Evolutionary conservation across 2,113 vertebrate genomes (phyloP), one percentile per base, ranked within the genome.

Genomic region (Sphyrna mokarran): DNA sequence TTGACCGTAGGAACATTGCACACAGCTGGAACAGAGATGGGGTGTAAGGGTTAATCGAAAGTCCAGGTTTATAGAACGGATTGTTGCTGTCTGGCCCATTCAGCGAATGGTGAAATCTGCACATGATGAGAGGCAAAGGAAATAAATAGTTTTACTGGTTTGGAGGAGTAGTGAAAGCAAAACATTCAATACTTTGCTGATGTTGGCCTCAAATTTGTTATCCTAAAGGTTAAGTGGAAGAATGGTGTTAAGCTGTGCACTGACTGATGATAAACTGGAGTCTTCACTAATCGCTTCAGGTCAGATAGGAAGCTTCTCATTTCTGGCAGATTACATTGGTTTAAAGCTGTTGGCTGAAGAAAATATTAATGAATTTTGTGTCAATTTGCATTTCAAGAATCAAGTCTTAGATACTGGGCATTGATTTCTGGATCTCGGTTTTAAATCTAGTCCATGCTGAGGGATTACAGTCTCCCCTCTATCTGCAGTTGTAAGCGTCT

Each of bases 21-120:
- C 95, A 97, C 98, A 99, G 96, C 97, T 98, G 96, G 96, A 96
- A 96, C 80, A 96, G n/a, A 96, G 48, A 96, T 70, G 95, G 83
- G 54, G 16, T n/a, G 23, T 29, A 33, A 95, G 20, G 11, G 69
- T 95, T 72, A 70, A 37, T 69, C 20, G 9, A 33, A 66, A 22
- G 40, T 69, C 18, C 63, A 94, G 69, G 5, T n/a, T 9, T 63
- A 23, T 29, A 94, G 22, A 18, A 3, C 40, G 14, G 3, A 93
- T 37, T 69, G 63, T 26, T 70, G 40, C 23, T 43, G 40, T 48
- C 2, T 10, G 66, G 37, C 48, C 26, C 23, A 70, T 72, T 72
- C 40, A 29, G 43, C 48, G 40, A 48, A 29, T 13, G 40, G 48
- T 63, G 48, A 3, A 63, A 61, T 14, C 3, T 90, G 2, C 76